Percentiles rank a stretch among this genome's conserved stretches.
These are phyloP conservation scores for Siderastrea siderea DNA, from an alignment of 92 coral and sea anemone genomes.

Conservation along the genomic window DNA sequence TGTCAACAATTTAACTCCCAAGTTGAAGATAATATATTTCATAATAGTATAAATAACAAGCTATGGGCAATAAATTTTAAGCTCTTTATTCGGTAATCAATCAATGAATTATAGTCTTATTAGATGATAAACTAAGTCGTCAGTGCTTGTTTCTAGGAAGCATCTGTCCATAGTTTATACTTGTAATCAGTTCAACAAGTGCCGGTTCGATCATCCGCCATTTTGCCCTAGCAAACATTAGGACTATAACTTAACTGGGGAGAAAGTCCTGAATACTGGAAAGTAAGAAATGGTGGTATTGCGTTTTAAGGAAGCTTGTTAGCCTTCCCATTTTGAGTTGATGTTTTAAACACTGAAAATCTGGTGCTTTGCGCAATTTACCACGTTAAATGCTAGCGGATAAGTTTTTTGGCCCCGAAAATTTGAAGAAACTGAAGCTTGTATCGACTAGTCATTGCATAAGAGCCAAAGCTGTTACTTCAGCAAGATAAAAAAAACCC, in stretches of 20 bases:
- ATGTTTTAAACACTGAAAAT: too few relatives aligned
- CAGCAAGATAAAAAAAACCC: neutral
- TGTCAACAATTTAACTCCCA: conserved; percentile 39
- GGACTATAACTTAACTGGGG: too few relatives aligned
- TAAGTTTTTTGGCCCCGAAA: too few relatives aligned
- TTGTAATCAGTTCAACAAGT: neutral
- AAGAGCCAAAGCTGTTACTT: too few relatives aligned
- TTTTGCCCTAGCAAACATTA: neutral
- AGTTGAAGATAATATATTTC: neutral
- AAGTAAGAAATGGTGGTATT: neutral
- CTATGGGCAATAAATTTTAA: neutral
- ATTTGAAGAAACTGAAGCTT: too few relatives aligned
- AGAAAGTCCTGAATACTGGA: too few relatives aligned
- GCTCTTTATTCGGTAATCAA: neutral
- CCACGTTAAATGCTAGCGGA: too few relatives aligned
- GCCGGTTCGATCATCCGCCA: conserved; percentile 7
- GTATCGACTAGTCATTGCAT: too few relatives aligned
- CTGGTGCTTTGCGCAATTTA: too few relatives aligned
- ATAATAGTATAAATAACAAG: conserved; percentile 26
- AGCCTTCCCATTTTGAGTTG: too few relatives aligned
- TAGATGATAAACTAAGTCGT: neutral
- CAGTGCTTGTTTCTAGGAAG: neutral
- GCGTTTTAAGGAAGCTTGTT: too few relatives aligned
- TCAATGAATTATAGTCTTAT: neutral
- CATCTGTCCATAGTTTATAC: neutral